Percentiles rank a stretch among this genome's conserved stretches.
Conservation (phyloP, 2,797 vertebrate genomes). For the Spea hammondii region DNA sequence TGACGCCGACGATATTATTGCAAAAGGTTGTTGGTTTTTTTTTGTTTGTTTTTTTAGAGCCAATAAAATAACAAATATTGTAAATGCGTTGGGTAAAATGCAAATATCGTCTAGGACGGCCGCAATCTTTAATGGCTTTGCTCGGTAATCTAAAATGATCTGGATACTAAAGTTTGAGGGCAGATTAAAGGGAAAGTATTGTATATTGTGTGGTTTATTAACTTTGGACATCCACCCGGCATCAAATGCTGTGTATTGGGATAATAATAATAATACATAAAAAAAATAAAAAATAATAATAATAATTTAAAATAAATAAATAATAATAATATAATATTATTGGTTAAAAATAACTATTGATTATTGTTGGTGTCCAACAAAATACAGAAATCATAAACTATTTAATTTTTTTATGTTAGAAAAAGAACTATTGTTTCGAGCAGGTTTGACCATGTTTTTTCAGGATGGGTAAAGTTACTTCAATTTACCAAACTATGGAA, state of each 20-base stretch:
- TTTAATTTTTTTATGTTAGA: too few species aligned
- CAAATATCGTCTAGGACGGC: not conserved
- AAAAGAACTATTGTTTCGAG: too few species aligned
- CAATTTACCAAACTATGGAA: too few species aligned
- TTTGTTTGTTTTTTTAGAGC: too few species aligned
- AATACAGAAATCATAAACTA: too few species aligned
- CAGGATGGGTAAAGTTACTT: too few species aligned
- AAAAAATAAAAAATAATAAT: not conserved
- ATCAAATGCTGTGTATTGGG: not conserved
- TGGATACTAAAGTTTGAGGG: not conserved
- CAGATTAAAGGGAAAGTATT: not conserved
- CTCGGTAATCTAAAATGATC: not conserved
- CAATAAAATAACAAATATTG: not conserved
- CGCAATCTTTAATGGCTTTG: not conserved
- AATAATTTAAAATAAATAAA: too few species aligned
- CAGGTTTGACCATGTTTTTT: too few species aligned
- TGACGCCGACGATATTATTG: not conserved
- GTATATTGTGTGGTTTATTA: not conserved
- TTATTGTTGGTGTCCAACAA: too few species aligned
- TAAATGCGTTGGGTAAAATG: constrained; percentile 23
- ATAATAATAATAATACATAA: not conserved
- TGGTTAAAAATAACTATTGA: too few species aligned
- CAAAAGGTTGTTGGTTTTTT: not conserved
- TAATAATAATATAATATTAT: too few species aligned
- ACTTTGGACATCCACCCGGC: not conserved